Conservation (phyloP, 2,797 vertebrate genomes). For the Chlorospingus semifuscus region DNA sequence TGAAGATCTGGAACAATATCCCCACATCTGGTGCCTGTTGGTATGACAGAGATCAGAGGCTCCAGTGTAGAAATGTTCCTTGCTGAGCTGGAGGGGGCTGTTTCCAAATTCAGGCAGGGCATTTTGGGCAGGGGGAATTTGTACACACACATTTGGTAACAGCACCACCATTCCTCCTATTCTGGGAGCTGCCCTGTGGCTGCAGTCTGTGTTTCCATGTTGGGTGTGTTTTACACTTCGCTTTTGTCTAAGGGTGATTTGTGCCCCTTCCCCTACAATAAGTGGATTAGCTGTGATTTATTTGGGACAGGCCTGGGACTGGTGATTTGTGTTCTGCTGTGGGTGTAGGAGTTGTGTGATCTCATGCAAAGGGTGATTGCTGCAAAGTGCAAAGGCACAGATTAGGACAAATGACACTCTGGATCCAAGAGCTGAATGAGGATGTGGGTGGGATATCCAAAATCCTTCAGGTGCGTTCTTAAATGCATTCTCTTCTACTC, state of each 20-base stretch:
- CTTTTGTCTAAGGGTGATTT: not conserved
- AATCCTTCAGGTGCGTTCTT: not conserved
- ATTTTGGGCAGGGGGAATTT: not conserved
- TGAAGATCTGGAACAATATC: not conserved
- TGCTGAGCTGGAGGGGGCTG: not conserved
- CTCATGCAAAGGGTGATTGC: not conserved
- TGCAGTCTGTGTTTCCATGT: not conserved
- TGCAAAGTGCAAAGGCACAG: not conserved
- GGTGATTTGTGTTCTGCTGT: not conserved
- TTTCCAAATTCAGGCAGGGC: not conserved
- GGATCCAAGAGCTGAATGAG: not conserved
- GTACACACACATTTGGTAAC: not conserved
- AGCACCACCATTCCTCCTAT: not conserved
- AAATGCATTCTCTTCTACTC: not conserved
- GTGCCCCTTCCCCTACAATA: not conserved
- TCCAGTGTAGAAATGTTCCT: fast-evolving
- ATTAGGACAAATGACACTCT: not conserved
- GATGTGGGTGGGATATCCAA: not conserved
- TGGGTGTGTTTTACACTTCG: not conserved
- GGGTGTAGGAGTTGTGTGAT: not conserved
- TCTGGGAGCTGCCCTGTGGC: not conserved
- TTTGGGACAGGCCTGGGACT: not conserved
- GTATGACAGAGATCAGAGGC: fast-evolving
- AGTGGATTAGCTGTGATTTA: not conserved
- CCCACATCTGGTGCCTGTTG: not conserved